Evolutionary conservation across 2,888 invertebrate species (phyloP).

Genomic region (Protodeltote pygarga): DNA sequence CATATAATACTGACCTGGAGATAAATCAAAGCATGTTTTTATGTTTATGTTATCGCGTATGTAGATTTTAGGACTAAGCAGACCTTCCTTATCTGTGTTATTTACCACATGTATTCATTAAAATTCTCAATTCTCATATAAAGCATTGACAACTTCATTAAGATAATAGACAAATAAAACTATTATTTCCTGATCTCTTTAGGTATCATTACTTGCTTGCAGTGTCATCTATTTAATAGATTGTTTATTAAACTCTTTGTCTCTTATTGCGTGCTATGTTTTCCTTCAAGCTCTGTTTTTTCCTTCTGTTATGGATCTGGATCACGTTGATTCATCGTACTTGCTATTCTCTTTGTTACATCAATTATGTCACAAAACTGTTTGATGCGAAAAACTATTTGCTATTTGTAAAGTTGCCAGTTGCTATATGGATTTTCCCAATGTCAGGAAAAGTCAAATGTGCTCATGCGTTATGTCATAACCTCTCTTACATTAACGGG

Average conservation of each 20-base stretch:
- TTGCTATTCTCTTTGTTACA: no score
- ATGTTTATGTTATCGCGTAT: conserved; percentile 26
- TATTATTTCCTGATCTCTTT: conserved; percentile 23
- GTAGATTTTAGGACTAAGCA: conserved; percentile 36
- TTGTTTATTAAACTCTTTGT: conserved; percentile 9
- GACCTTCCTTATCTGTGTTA: conserved; percentile 19
- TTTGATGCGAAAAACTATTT: no score
- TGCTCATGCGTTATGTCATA: no score
- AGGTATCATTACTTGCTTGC: conserved; percentile 17
- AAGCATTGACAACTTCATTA: conserved; percentile 20
- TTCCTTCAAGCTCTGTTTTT: conserved; percentile 1
- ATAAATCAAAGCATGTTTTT: conserved; percentile 24
- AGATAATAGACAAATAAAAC: conserved; percentile 14
- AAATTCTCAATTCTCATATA: conserved; percentile 14
- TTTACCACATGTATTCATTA: conserved; percentile 20
- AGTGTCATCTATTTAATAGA: conserved; percentile 1
- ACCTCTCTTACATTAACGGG: no score
- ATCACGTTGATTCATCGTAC: conserved; percentile 8
- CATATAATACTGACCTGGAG: conserved; percentile 21
- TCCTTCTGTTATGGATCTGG: conserved; percentile 10
- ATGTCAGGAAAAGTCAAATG: no score
- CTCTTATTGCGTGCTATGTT: conserved; percentile 1
- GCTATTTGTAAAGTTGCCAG: no score
- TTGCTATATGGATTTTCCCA: no score
- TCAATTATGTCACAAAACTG: no score